Percentiles rank a stretch among this genome's conserved stretches.
phyloP scores from a whole-genome alignment of 2,888 invertebrate genomes.

The Isoperla grammatica region DNA sequence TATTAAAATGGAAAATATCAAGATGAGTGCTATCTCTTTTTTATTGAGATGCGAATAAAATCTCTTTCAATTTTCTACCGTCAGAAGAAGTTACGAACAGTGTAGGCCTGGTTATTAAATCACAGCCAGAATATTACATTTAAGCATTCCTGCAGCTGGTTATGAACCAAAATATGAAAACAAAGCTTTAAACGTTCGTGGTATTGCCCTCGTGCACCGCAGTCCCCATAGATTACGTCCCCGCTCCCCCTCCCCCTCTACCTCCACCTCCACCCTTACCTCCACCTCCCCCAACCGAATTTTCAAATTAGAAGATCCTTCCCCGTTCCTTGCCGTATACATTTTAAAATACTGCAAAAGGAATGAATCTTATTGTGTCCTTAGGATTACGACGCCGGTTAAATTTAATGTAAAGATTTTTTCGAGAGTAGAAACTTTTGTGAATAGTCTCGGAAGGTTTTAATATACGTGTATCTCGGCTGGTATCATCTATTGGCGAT shows the following conservation, averaged over 20 bases:
- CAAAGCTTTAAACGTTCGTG: no score
- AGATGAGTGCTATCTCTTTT: no score
- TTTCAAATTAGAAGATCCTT: constrained; percentile 14
- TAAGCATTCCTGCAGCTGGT: no score
- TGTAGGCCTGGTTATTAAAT: no score
- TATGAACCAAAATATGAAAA: no score
- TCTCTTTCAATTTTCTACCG: no score
- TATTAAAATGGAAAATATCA: no score
- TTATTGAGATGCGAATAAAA: no score
- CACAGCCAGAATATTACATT: no score
- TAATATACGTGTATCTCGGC: constrained; percentile 13
- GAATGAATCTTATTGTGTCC: constrained; percentile 27
- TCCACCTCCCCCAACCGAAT: constrained; percentile 1
- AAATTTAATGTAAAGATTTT: constrained; percentile 12
- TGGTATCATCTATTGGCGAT: constrained; percentile 19
- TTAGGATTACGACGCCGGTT: constrained; percentile 12
- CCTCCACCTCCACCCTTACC: background rate
- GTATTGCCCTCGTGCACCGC: background rate
- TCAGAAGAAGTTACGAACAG: no score
- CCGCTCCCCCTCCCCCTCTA: background rate
- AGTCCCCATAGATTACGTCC: constrained; percentile 5
- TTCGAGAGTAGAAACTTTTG: background rate
- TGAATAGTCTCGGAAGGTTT: constrained; percentile 16
- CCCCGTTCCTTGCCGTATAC: constrained; percentile 18
- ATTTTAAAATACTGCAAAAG: constrained; percentile 27